Evolutionary conservation across 2,797 vertebrate species (phyloP).

Genomic region (Perodicticus potto): DNA sequence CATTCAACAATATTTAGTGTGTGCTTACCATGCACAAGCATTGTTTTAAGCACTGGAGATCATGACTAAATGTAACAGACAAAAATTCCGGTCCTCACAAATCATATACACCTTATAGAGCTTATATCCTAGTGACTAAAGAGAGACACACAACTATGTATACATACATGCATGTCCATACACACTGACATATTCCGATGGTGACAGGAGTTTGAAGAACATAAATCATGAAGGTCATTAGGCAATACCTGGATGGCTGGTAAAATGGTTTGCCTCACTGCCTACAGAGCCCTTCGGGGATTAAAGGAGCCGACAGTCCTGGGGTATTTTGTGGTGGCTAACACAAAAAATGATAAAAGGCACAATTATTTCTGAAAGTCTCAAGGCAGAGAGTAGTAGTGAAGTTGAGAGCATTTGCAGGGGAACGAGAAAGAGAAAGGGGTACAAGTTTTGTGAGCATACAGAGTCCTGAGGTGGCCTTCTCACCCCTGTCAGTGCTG

Average conservation of each 20-base stretch:
- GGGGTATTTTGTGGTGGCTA: not conserved
- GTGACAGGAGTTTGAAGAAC: not conserved
- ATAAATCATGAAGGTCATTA: not conserved
- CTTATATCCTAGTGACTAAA: not conserved
- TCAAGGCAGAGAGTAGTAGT: not conserved
- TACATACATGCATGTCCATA: accelerated
- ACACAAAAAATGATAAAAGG: not conserved
- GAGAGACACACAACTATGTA: not conserved
- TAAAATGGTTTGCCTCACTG: not conserved
- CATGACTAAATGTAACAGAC: not conserved
- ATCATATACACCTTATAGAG: no score
- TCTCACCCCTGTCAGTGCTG: not conserved
- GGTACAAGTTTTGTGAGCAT: not conserved
- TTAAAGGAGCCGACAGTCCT: no score
- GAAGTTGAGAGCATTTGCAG: not conserved
- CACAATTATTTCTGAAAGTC: not conserved
- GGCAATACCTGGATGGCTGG: not conserved
- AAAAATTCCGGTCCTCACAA: not conserved
- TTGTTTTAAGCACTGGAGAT: not conserved
- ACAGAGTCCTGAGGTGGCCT: no score
- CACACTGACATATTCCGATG: no score
- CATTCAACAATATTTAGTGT: not conserved
- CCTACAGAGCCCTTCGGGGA: not conserved
- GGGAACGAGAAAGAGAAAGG: not conserved
- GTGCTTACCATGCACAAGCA: not conserved